Evolutionary conservation across 2,113 vertebrate genomes (phyloP), one percentile per base, ranked within the genome.

Genomic region (Pampusana beccarii): DNA sequence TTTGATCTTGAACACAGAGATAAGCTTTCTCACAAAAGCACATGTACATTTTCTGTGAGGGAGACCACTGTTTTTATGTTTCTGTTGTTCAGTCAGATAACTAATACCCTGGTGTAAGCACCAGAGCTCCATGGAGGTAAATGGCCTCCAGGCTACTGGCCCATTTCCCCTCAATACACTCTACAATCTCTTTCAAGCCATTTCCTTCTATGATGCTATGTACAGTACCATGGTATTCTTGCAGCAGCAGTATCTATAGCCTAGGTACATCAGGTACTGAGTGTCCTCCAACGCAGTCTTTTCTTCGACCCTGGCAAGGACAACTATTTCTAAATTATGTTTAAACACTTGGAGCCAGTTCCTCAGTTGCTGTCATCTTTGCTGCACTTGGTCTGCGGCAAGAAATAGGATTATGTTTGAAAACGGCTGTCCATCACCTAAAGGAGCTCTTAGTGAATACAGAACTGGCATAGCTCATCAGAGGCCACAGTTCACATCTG

Each of bases 371-470:
- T 80, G 33, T 56, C 8, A 26, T 38, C 18, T 86, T 80, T 62
- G 17, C 8, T 80, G 10, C 7, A 73, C 6, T 61, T 1, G 0
- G 21, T n/a, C 13, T 11, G 3, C 33, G 46, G 7, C 6, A 38
- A 84, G 42, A n/a, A 72, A 40, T 8, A 78, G 18, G 13, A 17
- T 23, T 71, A 38, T 7, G 25, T 46, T 48, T 91, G 53, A 42
- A 58, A 86, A 51, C 51, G 23, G 13, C 36, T 60, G 25, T 62
- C 33, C 8, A 11, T 46, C 42, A 60, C 15, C 9, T 80, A 44
- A 67, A 79, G 9, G 25, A 24, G 20, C 9, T 53, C 34, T 62
- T 34, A 9, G 14, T 16, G 20, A 66, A n/a, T 19, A 51, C 4
- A 33, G 34, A 73, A 61, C 29, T 65, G 23, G 2, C 8, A 15